Evolutionary conservation across 2,113 vertebrate genomes (phyloP).

Genomic region (Alouatta palliata): DNA sequence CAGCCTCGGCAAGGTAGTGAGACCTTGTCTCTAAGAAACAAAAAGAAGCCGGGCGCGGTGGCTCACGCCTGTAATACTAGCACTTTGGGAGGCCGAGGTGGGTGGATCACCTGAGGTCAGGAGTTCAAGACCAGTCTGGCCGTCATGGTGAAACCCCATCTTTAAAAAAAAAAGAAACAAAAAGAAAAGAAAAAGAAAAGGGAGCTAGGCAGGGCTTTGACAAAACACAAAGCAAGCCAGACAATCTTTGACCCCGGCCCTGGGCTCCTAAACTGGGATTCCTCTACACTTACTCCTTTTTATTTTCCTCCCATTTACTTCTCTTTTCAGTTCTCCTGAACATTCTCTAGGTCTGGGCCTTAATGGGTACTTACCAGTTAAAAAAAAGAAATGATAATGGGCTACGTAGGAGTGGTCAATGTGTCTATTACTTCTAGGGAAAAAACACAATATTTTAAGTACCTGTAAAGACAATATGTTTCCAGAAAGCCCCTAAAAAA

Average conservation of each 20-base stretch:
- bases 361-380: not conserved
- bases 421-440: not conserved
- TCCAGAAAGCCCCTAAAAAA: not conserved
- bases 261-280: too few relatives aligned
- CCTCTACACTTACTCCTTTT: not conserved
- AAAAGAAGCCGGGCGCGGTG: not conserved
- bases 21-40: not conserved
- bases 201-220: not conserved
- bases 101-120: too few relatives aligned
- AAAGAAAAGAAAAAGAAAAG: not conserved
- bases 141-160: too few relatives aligned
- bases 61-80: too few relatives aligned
- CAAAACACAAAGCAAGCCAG: not conserved
- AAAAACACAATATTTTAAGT: not conserved
- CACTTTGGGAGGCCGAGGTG: too few relatives aligned
- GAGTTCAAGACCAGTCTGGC: too few relatives aligned
- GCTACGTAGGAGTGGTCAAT: not conserved
- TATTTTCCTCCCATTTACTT: not conserved
- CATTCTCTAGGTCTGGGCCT: not conserved
- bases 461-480: not conserved
- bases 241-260: not conserved
- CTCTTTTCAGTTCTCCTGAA: not conserved
- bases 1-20: not conserved
- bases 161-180: not conserved
- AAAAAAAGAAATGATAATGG: not conserved